Base-by-base conservation (phyloP, 2,888 invertebrate species). In the Latrodectus elegans region DNA sequence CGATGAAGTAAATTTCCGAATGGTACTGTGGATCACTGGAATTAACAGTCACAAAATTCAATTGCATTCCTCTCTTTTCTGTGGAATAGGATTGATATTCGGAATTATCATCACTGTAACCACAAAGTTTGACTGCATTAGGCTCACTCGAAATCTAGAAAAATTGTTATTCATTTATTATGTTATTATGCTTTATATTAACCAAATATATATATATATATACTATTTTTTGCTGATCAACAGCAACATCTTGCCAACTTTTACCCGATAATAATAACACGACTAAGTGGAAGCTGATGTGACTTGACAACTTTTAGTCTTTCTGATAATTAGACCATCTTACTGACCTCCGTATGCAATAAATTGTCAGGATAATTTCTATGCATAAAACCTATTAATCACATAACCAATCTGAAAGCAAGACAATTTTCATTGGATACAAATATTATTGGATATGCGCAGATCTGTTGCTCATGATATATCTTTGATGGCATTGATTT, bases 51-150 rank as follows among this genome's bases (percentile, higher is more conserved):
- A 55, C 6, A 26, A 84, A 78, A 3, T 78, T 64, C 17, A 84
- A 22, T 49, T 72, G 38, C 55, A 84, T 38, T 38, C 65, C 78
- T 38, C 51, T 65, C 38, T 72, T 68, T 64, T 77, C 78, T 22
- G 51, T 84, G 49, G 14, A 65, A 52, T 84, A 84, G 14, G 84
- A 84, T 65, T 84, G 84, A 84, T 73, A 84, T 68, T 84, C 84
- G 1, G 84, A 64, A 11, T 55, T 17, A 67, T 84, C 84, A 70
- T 78, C 73, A 15, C 84, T 84, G 26, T 84, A 84, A 10, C 84
- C 84, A 67, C 84, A 84, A 12, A 84, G 67, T n/a, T 52, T 76
- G 14, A 53, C 14, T 49, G 26, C 8, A 22, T 74, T 65, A 11
- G 52, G 67, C 52, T 67, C 52, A 26, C 73, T 67, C 26, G 38